Conservation (phyloP, 2,113 vertebrate genomes). For the Struthio camelus region DNA sequence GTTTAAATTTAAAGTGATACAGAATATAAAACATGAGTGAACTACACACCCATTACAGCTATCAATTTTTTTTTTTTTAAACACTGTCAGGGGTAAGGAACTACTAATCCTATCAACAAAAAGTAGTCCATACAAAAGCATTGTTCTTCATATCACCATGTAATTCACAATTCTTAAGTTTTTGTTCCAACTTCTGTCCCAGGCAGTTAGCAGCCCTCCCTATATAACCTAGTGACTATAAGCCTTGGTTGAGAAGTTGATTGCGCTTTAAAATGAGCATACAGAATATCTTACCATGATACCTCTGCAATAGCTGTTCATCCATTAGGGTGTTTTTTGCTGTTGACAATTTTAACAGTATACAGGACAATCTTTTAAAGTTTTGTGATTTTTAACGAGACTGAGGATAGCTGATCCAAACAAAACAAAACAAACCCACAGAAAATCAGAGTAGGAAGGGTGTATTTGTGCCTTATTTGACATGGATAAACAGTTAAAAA, state of each 20-base stretch:
- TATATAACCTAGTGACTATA: too few relatives aligned
- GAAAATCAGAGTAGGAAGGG: background rate
- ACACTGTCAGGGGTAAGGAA: background rate
- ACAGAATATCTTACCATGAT: background rate
- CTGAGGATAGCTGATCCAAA: background rate
- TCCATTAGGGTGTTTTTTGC: background rate
- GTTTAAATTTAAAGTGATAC: background rate
- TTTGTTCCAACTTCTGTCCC: background rate
- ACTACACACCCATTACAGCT: background rate
- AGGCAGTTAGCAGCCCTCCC: background rate
- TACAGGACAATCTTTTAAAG: rapidly evolving
- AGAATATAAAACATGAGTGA: background rate
- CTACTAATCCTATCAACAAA: background rate
- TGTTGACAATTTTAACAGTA: background rate
- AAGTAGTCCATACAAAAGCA: background rate
- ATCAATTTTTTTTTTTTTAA: background rate
- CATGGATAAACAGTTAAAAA: background rate
- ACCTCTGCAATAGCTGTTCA: background rate
- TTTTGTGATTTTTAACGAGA: background rate
- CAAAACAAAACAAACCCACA: background rate
- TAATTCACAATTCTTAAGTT: background rate
- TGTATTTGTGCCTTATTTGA: background rate
- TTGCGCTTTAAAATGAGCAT: background rate
- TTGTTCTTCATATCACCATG: background rate
- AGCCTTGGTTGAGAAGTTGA: too few relatives aligned